Base-by-base conservation (phyloP, 1,140 invertebrate species). In the Solen grandis region DNA sequence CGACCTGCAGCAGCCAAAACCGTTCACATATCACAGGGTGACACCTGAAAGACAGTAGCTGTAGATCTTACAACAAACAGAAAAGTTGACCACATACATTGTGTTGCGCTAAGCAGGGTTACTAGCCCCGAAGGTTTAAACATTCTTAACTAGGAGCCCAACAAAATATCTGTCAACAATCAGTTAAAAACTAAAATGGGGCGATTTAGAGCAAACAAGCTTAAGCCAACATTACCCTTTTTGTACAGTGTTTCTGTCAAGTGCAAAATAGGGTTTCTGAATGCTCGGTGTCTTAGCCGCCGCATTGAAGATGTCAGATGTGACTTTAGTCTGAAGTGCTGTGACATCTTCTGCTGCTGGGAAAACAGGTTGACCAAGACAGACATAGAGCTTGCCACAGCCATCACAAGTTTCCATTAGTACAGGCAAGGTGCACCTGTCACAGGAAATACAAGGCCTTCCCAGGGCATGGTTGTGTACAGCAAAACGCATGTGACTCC, bases 31-130 rank as follows among this genome's bases (percentile, higher is more conserved):
- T 63, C 59, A 33, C 69, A 66, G 63, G 78, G 68, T 10, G 68
- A 65, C 36, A 80, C 77, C 25, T 22, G 69, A 52, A 22, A 59
- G 16, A 54, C 29, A 55, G 69, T 29, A 33, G 78, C 73, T 55
- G 52, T 81, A 22, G 59, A 81, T 52, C 29, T 81, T 33, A 66
- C 68, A 55, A 59, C 68, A 10, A 41, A 22, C 33, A 54, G 59
- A 60, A 73, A 73, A 27, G 38, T 81, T 29, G 50, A 72, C 16
- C 78, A 81, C 54, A 73, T 81, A 36, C 78, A 81, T 36, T 81
- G 73, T 81, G 68, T 81, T 27, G 69, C 68, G 54, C 31, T 73
- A 10, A 81, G 78, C 38, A 60, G 78, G 29, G 36, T 73, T 19
- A 59, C 35, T 29, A 66, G 35, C 29, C 36, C 77, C 22, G 57